These are phyloP conservation scores for Trypoxylus dichotomus DNA, from an alignment of 1,140 invertebrate species.

Conservation along the genomic window DNA sequence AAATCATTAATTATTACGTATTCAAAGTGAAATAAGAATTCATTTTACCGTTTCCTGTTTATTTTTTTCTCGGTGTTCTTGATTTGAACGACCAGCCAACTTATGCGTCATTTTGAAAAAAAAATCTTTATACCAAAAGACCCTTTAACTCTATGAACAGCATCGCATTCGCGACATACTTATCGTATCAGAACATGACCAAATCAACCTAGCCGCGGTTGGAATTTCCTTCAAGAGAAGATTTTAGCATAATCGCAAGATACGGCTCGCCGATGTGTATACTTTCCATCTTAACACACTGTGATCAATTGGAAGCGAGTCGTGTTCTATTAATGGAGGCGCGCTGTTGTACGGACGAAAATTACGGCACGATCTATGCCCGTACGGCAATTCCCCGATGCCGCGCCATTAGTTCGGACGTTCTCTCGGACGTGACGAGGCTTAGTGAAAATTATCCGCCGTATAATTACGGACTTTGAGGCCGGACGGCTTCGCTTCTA, in stretches of 20 bases:
- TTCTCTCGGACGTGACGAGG: neutral
- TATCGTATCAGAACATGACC: too few relatives aligned
- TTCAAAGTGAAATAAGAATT: too few relatives aligned
- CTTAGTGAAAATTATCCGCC: slow-evolving; percentile 6
- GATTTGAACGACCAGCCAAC: too few relatives aligned
- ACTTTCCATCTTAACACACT: neutral
- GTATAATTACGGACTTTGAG: neutral
- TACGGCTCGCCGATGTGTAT: neutral
- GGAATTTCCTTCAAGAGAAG: neutral
- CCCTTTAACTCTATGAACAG: too few relatives aligned
- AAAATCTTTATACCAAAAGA: too few relatives aligned
- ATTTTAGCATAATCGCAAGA: neutral
- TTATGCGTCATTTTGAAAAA: too few relatives aligned
- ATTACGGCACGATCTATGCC: neutral
- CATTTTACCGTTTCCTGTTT: too few relatives aligned
- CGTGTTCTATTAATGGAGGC: neutral
- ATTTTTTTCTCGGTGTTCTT: too few relatives aligned
- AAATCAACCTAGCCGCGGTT: neutral
- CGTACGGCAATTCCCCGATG: neutral
- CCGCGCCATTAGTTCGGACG: neutral
- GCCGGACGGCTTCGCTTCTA: neutral
- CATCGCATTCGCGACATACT: too few relatives aligned
- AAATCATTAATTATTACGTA: too few relatives aligned
- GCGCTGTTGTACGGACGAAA: neutral
- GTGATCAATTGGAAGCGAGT: slow-evolving; percentile 5